Percentiles rank a stretch among this genome's conserved stretches.
These are phyloP conservation scores for Pungitius pungitius DNA, from an alignment of 2,113 vertebrate species.

Conservation along the genomic window DNA sequence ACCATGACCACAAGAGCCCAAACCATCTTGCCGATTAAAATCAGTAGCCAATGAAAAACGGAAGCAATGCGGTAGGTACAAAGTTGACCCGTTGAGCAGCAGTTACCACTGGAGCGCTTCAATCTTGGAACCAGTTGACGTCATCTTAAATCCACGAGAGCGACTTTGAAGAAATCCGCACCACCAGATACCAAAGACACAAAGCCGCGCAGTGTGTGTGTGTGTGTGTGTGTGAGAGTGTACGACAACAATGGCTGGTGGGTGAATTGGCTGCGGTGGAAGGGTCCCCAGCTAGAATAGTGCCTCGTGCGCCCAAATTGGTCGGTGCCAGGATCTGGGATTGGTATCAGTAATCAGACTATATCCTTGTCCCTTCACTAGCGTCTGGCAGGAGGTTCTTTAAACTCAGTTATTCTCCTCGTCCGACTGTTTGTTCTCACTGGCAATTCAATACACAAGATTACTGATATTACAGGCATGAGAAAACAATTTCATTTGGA, in stretches of 20 bases:
- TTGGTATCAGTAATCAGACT: not conserved
- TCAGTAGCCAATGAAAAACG: no score
- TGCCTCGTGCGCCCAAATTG: not conserved
- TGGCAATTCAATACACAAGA: constrained; percentile 63
- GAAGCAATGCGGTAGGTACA: no score
- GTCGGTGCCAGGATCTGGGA: not conserved
- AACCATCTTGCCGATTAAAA: no score
- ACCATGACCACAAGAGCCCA: constrained; percentile 3
- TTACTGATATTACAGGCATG: constrained; percentile 68
- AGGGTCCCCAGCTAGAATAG: not conserved
- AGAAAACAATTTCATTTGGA: constrained; percentile 74
- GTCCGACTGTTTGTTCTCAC: constrained; percentile 50
- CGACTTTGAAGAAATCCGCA: no score
- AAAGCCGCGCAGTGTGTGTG: no score
- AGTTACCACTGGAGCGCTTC: no score
- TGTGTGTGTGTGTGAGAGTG: no score
- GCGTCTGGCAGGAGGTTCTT: constrained; percentile 45
- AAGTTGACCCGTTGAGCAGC: no score
- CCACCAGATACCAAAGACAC: no score
- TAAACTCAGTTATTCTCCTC: constrained; percentile 46
- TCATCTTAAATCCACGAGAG: no score
- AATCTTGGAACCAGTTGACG: no score
- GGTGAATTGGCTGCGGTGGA: not conserved
- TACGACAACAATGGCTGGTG: not conserved
- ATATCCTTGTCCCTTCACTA: constrained; percentile 10